Percentiles rank a stretch among this genome's conserved stretches.
These are phyloP conservation scores for Drosophila navojoa DNA, from an alignment of 1,140 invertebrate genomes.

Conservation along the genomic window DNA sequence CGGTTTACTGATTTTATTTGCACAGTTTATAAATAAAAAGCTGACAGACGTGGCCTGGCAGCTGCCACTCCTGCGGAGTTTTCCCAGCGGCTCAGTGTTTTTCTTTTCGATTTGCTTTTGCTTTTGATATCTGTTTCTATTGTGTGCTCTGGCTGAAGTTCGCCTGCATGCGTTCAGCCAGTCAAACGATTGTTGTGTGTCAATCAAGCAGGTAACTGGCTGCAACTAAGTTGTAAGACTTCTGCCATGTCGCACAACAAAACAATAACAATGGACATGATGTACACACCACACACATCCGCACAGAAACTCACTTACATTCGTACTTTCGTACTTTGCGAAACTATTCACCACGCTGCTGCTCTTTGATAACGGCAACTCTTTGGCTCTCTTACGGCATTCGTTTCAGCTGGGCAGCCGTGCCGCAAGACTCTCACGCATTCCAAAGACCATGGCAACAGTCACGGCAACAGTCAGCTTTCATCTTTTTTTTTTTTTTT, in stretches of 20 bases:
- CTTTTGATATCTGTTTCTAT: neutral
- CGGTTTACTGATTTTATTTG: conserved; percentile 79
- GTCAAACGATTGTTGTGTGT: conserved; percentile 55
- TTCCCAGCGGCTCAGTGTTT: conserved; percentile 20
- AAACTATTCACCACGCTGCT: conserved; percentile 63
- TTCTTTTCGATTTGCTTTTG: neutral
- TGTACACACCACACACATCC: conserved; percentile 11
- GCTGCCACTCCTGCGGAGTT: conserved; percentile 68
- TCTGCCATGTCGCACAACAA: conserved; percentile 30
- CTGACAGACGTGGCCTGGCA: conserved; percentile 69
- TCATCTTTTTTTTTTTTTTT: conserved; percentile 32
- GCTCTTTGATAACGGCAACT: conserved; percentile 61
- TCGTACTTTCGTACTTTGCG: too few species aligned
- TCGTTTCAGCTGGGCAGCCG: conserved; percentile 49
- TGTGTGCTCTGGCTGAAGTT: conserved; percentile 6
- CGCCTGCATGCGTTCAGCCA: conserved; percentile 35
- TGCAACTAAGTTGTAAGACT: conserved; percentile 53
- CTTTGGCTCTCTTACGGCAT: conserved; percentile 51
- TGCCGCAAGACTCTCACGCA: conserved; percentile 43
- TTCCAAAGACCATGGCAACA: conserved; percentile 69
- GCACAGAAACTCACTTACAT: neutral
- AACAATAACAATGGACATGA: conserved; percentile 57
- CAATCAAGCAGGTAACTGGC: conserved; percentile 65
- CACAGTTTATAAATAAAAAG: conserved; percentile 79
- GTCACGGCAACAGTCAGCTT: conserved; percentile 42